Evolutionary conservation across 64 coral and sea anemone species (phyloP), one percentile per base, ranked within the genome.

Genomic region (Montipora efflorescens): DNA sequence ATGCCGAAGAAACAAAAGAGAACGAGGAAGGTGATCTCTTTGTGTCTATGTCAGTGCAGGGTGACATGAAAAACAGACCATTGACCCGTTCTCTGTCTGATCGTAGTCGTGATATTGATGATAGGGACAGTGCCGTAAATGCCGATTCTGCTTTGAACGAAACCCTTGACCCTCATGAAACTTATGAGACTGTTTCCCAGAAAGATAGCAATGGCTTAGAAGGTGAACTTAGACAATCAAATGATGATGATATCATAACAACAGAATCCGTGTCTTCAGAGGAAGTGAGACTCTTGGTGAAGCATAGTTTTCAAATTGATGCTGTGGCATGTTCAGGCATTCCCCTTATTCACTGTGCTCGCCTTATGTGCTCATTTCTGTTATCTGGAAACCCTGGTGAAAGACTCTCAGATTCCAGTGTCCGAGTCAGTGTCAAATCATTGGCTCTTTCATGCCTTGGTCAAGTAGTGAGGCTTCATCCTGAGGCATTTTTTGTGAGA

Each of bases 361-460:
- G 97, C 25, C 84, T 98, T 1, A 98, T 98, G 97, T 94, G 94
- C 88, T 98, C 97, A 45, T 98, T 98, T 74, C 50, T 98, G 57
- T 22, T 98, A 48, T 95, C 97, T 22, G 97, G 97, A 79, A 91
- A 92, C 55, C 88, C 88, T 21, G 97, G 97, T 11, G 91, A 95
- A 67, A 92, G 96, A 48, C 91, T 98, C 3, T 92, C 97, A 48
- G 97, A 98, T 47, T 89, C 91, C 20, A 94, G 90, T 89, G 97
- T 98, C 16, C 97, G 97, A 22, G 97, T 98, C 22, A 98, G 97
- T 79, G 97, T 98, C 53, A 98, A 98, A 89, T 98, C 91, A 13
- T 75, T 98, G 5, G 94, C 97, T 11, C 57, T 98, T 7, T 89
- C 71, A n/a, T 98, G 94, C 61, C 89, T 91, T 57, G 97, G 91